Conservation (phyloP, 1,140 invertebrate species). For the Nasonia vitripennis region DNA sequence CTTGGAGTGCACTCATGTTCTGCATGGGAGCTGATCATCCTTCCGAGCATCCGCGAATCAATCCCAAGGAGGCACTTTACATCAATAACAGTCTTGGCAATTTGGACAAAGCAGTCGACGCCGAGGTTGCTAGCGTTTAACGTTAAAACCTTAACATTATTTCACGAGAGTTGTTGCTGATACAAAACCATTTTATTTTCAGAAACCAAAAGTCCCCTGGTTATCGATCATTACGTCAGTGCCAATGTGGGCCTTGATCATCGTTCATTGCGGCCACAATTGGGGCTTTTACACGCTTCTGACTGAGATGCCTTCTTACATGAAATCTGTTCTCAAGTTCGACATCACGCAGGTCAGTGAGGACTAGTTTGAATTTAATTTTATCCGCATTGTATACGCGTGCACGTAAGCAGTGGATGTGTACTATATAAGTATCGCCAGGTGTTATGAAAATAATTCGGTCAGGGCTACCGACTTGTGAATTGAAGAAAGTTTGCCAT, state of each 20-base stretch:
- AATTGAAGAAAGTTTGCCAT: no score
- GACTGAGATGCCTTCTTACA: slow-evolving; percentile 93
- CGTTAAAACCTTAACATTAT: not conserved
- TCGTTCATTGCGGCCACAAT: slow-evolving; percentile 90
- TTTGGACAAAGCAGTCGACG: slow-evolving; percentile 7
- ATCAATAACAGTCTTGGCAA: slow-evolving; percentile 68
- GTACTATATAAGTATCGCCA: no score
- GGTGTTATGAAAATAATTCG: no score
- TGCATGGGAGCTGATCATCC: slow-evolving; percentile 82
- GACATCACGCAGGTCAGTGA: slow-evolving; percentile 81
- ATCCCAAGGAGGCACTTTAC: slow-evolving; percentile 77
- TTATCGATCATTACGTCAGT: slow-evolving; percentile 82
- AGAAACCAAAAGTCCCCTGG: slow-evolving; percentile 82
- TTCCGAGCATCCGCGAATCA: slow-evolving; percentile 76
- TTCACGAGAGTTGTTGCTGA: not conserved
- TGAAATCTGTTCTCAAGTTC: slow-evolving; percentile 87
- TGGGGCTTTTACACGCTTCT: slow-evolving; percentile 96
- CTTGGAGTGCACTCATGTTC: slow-evolving; percentile 80
- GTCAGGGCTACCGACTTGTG: no score
- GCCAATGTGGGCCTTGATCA: slow-evolving; percentile 88
- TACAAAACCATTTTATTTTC: slow-evolving; percentile 29
- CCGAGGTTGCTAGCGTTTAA: not conserved
- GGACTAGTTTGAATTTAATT: not conserved
- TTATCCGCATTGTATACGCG: no score
- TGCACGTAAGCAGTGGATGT: no score